Conservation (phyloP, 2,888 invertebrate genomes). For the Drosophila acutilabella region DNA sequence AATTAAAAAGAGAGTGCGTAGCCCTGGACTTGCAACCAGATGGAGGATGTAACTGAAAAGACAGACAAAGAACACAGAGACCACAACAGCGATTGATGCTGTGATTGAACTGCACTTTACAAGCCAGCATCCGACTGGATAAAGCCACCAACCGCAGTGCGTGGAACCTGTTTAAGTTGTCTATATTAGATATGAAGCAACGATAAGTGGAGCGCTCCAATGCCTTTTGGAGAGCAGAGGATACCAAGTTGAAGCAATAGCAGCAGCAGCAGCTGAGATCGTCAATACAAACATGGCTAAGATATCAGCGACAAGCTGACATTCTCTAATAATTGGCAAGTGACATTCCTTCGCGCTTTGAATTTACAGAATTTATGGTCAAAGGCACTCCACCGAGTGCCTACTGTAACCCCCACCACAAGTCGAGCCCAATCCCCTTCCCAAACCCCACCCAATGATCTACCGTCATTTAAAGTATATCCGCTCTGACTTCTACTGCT, state of each 20-base stretch:
- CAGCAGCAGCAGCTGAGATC: conserved; percentile 58
- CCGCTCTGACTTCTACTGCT: conserved; percentile 40
- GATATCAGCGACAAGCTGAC: conserved; percentile 79
- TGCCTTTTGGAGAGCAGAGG: conserved; percentile 50
- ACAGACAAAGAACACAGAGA: conserved; percentile 42
- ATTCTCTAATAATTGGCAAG: conserved; percentile 80
- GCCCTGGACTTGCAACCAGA: conserved; percentile 53
- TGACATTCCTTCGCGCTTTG: conserved; percentile 79
- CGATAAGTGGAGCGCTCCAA: conserved; percentile 75
- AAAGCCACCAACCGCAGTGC: conserved; percentile 58
- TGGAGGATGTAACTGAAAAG: conserved; percentile 27
- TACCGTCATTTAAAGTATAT: conserved; percentile 48
- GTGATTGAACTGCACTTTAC: conserved; percentile 75
- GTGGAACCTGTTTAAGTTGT: conserved; percentile 74
- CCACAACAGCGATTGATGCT: conserved; percentile 55
- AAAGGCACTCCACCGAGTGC: conserved; percentile 59
- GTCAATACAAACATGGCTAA: conserved; percentile 79
- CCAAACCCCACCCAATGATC: conserved; percentile 44
- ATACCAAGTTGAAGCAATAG: conserved; percentile 35
- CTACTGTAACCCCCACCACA: conserved; percentile 9
- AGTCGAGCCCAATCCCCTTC: conserved; percentile 4
- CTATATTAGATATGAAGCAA: conserved; percentile 79
- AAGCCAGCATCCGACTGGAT: conserved; percentile 31
- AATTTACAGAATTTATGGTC: conserved; percentile 79
- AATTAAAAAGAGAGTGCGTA: conserved; percentile 68